Conservation (phyloP, 2,888 invertebrate species). For the Erannis defoliaria region DNA sequence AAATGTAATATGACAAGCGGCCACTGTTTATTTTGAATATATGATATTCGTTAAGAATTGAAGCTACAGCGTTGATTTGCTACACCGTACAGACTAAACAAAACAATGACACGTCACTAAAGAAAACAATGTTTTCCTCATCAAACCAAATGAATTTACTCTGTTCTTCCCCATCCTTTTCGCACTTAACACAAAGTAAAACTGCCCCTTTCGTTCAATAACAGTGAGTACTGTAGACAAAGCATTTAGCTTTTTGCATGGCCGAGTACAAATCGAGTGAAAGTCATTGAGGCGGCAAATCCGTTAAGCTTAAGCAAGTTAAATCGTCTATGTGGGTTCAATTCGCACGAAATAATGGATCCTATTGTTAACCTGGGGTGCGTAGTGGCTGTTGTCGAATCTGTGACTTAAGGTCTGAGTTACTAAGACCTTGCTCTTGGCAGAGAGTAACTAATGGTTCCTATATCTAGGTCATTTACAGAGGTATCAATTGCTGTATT, state of each 20-base stretch:
- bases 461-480: neutral
- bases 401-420: conserved; percentile 9
- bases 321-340: conserved; percentile 69
- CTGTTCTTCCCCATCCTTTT: neutral
- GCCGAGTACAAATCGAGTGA: conserved; percentile 50
- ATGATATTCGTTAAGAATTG: too few relatives aligned
- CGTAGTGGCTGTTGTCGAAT: neutral
- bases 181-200: conserved; percentile 4
- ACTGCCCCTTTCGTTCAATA: conserved; percentile 46
- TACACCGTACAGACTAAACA: too few relatives aligned
- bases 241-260: conserved; percentile 56
- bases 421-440: conserved; percentile 26
- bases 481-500: too few relatives aligned
- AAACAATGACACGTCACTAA: too few relatives aligned
- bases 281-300: conserved; percentile 56
- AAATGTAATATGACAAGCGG: too few relatives aligned
- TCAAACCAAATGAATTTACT: neutral
- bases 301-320: conserved; percentile 67
- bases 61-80: too few relatives aligned
- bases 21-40: too few relatives aligned
- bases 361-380: conserved; percentile 60
- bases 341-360: conserved; percentile 70
- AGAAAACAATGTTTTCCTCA: conserved; percentile 23
- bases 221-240: conserved; percentile 46
- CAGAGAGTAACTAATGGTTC: neutral